Evolutionary conservation across 2,888 invertebrate species (phyloP).

Genomic region (Melangyna quadrimaculata): DNA sequence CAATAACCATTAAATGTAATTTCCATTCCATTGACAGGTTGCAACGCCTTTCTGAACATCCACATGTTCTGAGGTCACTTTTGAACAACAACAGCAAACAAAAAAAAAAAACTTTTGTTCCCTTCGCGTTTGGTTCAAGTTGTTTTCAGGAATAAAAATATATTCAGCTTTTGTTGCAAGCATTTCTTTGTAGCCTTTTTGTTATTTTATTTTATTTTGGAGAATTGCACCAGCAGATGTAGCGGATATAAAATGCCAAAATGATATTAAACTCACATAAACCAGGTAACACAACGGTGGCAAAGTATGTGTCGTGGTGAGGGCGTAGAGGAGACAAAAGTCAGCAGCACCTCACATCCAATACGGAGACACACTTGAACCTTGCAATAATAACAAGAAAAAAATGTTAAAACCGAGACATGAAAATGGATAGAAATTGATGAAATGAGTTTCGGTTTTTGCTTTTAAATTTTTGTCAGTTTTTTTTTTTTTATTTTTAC

Average conservation of each 20-base stretch:
- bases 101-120: background rate
- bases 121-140: background rate
- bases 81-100: background rate
- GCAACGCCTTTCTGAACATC: constrained; percentile 58
- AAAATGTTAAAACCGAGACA: constrained; percentile 7
- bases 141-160: background rate
- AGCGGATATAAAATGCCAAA: constrained; percentile 72
- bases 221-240: constrained; percentile 62
- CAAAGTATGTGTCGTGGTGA: background rate
- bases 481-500: background rate
- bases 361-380: constrained; percentile 41
- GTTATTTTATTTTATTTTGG: constrained; percentile 37
- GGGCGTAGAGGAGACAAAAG: constrained; percentile 4
- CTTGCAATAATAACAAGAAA: constrained; percentile 21
- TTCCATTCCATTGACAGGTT: constrained; percentile 67
- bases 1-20: constrained; percentile 64
- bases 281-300: constrained; percentile 50
- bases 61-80: constrained; percentile 53
- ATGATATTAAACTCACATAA: constrained; percentile 71
- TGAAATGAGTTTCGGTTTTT: constrained; percentile 60
- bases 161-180: constrained; percentile 29
- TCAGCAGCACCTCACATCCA: background rate
- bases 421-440: constrained; percentile 46
- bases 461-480: background rate
- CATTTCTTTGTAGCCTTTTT: constrained; percentile 27